Evolutionary conservation across 2,797 vertebrate species (phyloP), one percentile per base, ranked within the genome.

Genomic region (Pogoniulus pusillus): DNA sequence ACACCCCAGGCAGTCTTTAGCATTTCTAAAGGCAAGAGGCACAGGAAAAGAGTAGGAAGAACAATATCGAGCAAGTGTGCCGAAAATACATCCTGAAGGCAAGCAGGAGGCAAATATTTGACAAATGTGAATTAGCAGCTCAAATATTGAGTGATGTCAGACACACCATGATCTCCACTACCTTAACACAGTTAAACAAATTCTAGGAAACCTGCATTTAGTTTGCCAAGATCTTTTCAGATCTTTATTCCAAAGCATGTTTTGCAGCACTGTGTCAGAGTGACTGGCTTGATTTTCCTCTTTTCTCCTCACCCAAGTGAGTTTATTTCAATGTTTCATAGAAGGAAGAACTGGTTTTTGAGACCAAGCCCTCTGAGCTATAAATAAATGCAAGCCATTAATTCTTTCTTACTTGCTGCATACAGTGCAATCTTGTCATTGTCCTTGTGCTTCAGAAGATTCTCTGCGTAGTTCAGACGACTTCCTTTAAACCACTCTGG

Each of bases 401-500:
- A 6, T 12, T 30, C 12, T 17, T 57, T 97, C 99, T 98, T 96
- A 99, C 99, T 97, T 47, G 98, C 98, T 20, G 98, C 97, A 7
- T 99, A 99, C 2, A 99, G 97, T 27, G 99, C 99, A 15, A 99
- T 98, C 95, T 98, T 98, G 95, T 99, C 98, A 4, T 98, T 98
- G 77, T 99, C 98, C 59, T 97, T 96, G 75, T 99, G 98, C 89
- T 97, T 98, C 58, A 99, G 98, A 27, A 99, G 98, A 82, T 99
- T 99, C 93, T 99, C 99, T 0, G 99, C 98, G 1, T 99, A 99
- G 98, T 99, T 99, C 29, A 99, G 97, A 0, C 98, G 98, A 62
- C 98, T 98, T 29, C 99, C 99, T 96, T 93, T 97, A 94, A 99
- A 99, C 99, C 99, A 99, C 90, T 99, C 98, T 0, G 99, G 99